Evolutionary conservation across 2,113 vertebrate genomes (phyloP).

Genomic region (Crypturellus undulatus): DNA sequence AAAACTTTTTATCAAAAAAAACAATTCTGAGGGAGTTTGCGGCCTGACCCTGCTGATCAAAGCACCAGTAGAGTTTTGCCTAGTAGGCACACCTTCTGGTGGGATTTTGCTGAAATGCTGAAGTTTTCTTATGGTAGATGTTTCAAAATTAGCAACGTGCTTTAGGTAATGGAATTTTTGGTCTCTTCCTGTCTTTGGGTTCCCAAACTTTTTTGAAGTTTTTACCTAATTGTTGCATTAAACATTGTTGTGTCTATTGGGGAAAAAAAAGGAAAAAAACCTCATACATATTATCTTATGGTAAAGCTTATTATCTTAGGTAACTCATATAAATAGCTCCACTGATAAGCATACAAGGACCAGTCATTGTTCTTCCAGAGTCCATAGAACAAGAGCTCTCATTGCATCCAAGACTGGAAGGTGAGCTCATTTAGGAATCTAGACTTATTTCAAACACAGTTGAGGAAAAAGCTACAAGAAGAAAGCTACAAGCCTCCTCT

Average conservation of each 20-base stretch:
- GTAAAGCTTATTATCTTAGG: too few relatives aligned
- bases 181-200: not conserved
- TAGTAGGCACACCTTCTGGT: not conserved
- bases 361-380: not conserved
- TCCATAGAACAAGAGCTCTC: not conserved
- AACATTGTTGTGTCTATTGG: not conserved
- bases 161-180: not conserved
- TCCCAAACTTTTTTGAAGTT: fast-evolving
- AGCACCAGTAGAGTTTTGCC: not conserved
- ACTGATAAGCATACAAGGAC: not conserved
- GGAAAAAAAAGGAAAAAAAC: too few relatives aligned
- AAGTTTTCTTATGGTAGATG: fast-evolving
- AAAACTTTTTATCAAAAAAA: not conserved
- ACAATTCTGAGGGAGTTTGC: not conserved
- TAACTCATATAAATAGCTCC: not conserved
- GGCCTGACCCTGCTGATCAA: not conserved
- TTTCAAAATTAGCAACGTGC: not conserved
- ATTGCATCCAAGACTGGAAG: not conserved
- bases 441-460: not conserved
- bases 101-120: not conserved
- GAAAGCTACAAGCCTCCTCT: not conserved
- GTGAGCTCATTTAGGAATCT: not conserved
- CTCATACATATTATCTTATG: too few relatives aligned
- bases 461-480: not conserved
- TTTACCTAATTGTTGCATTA: not conserved